Percentiles rank a stretch among this genome's conserved stretches.
Evolutionary conservation across 2,888 invertebrate species (phyloP).

Genomic region (Pocota personata): DNA sequence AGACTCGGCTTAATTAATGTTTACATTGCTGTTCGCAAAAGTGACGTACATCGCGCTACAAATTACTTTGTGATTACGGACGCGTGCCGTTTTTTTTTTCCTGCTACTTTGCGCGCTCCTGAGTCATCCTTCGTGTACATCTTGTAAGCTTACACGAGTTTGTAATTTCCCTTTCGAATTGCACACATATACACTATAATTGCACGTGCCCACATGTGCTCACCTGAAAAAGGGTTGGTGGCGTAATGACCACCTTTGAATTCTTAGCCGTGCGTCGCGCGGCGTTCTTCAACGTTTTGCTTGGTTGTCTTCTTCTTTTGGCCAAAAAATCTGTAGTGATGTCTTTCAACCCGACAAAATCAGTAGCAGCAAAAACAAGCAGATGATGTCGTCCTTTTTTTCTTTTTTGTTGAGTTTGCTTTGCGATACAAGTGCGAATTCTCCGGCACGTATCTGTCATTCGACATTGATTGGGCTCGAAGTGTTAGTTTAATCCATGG

Average conservation of each 20-base stretch:
- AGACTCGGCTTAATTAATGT: conserved; percentile 69
- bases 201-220: conserved; percentile 60
- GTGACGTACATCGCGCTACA: conserved; percentile 71
- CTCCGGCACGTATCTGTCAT: conserved; percentile 64
- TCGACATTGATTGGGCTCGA: conserved; percentile 50
- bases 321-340: conserved; percentile 52
- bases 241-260: conserved; percentile 71
- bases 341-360: conserved; percentile 12
- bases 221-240: conserved; percentile 58
- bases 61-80: conserved; percentile 71
- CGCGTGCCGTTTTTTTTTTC: conserved; percentile 55
- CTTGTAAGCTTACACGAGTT: conserved; percentile 63
- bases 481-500: conserved; percentile 50
- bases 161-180: conserved; percentile 69
- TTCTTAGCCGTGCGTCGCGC: conserved; percentile 20
- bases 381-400: conserved; percentile 47
- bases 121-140: background rate
- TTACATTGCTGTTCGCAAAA: conserved; percentile 69
- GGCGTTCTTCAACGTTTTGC: conserved; percentile 28
- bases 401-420: background rate
- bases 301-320: conserved; percentile 12
- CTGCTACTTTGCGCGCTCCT: background rate
- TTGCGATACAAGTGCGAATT: conserved; percentile 45
- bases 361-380: conserved; percentile 50
- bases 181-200: no score